Evolutionary conservation across 2,113 vertebrate genomes (phyloP).

Genomic region (Sylvilagus bachmani): DNA sequence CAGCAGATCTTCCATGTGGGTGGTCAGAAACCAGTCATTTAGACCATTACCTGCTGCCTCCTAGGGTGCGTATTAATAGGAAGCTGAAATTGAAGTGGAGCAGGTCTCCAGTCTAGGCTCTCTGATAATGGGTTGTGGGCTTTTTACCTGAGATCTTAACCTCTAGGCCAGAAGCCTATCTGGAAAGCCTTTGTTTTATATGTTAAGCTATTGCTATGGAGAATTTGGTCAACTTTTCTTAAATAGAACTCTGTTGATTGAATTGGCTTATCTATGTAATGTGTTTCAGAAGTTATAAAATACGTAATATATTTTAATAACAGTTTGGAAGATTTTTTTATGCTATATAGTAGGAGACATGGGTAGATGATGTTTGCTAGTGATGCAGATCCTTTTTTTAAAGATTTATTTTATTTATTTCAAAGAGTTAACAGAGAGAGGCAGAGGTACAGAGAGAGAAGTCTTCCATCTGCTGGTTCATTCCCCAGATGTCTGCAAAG

Average conservation of each 20-base stretch:
- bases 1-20: too few species aligned
- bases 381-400: background rate
- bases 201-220: background rate
- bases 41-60: too few species aligned
- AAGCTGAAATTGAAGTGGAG: too few species aligned
- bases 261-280: background rate
- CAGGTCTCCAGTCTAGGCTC: too few species aligned
- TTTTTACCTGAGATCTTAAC: too few species aligned
- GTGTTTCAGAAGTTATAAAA: slow-evolving; percentile 46
- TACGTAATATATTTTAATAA: background rate
- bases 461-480: too few species aligned
- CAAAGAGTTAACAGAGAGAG: too few species aligned
- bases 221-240: slow-evolving; percentile 6
- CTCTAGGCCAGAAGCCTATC: background rate
- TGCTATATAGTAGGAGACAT: slow-evolving; percentile 12
- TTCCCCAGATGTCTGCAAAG: too few species aligned
- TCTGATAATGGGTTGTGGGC: too few species aligned
- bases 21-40: too few species aligned
- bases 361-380: slow-evolving; percentile 12
- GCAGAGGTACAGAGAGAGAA: too few species aligned
- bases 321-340: background rate
- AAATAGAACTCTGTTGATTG: background rate
- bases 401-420: background rate
- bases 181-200: background rate
- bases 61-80: too few species aligned